Evolutionary conservation across 2,113 vertebrate genomes (phyloP), one percentile per base, ranked within the genome.

Genomic region (Pimephales promelas): DNA sequence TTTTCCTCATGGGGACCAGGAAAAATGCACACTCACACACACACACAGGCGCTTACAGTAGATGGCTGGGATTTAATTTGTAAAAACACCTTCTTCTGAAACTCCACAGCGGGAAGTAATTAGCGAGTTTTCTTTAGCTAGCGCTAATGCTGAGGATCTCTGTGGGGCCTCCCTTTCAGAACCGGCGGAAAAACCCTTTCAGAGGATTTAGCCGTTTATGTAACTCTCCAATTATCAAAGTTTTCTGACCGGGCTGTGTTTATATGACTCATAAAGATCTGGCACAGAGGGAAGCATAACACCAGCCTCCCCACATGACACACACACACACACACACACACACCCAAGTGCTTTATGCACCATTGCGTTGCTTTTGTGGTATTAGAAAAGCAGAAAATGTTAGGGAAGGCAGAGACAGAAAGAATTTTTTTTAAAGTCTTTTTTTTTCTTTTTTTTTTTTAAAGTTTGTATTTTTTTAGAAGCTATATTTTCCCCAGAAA

Each of bases 181-280:
- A 92, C 79, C 92, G 88, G 92, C 91, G 92, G 92, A 88, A 88
- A 83, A 92, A 86, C 92, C 90, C 90, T 83, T 72, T 86, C 89
- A 91, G 85, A 92, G 92, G 92, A 94, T 94, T 95, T 94, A 92
- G 90, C 91, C 90, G 92, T 92, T 93, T 93, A 93, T 93, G 92
- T 93, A 94, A 94, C 92, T 92, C 91, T 89, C 92, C 94, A 94
- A 94, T 94, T 95, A 94, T 92, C 91, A 92, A 89, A 85, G 84
- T 89, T 83, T 87, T 87, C 87, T 83, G 90, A 87, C 88, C 91
- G 91, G 89, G 87, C 90, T 90, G 90, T 94, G 93, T 94, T 94
- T 94, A 93, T 93, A 92, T 90, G 92, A 93, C 91, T 94, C 91
- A 90, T 91, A 92, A 92, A 93, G 93, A 93, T 93, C 92, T 93